Base-by-base conservation (phyloP, 2,797 vertebrate genomes). In the Scolopax rusticola region DNA sequence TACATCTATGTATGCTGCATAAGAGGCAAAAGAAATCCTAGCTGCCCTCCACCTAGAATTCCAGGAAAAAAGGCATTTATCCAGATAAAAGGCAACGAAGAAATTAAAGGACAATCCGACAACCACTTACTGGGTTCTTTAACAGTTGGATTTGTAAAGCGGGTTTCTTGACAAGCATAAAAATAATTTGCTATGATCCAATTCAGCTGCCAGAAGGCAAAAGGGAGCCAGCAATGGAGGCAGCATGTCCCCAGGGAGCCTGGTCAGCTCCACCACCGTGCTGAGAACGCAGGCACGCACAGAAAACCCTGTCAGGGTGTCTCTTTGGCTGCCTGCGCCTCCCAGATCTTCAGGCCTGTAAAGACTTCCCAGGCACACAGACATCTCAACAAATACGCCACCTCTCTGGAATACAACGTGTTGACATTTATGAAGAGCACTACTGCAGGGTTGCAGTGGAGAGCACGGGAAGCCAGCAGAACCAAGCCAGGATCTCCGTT, bases 231-330 rank as follows among this genome's bases (percentile, higher is more conserved):
- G 30, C 1, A 32, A 75, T 12, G 10, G 43, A 0, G 0, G 36
- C n/a, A 84, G 40, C 14, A 41, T 20, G 36, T 30, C 80, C 1
- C 0, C 16, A 8, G 88, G 30, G 36, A 91, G 43, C 45, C 53
- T 1, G 0, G 50, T 28, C 48, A 79, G 74, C 60, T 71, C 65
- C n/a, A 11, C n/a, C 38, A 38, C 23, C 1, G 1, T 4, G 8
- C 9, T 1, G 11, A 78, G 28, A 45, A 38, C 33, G 78, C 0
- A 1, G 48, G 63, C n/a, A 81, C 5, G 10, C 7, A 43, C 28
- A 67, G 12, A 3, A 69, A 9, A 47, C 24, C 23, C 47, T 1
- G 5, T 28, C 57, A 47, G 25, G 21, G 3, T 69, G 36, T 19
- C 28, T 57, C 69, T 50, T 6, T 32, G 48, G n/a, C 70, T 84